phyloP scores from a whole-genome alignment of 2,888 invertebrate species.

The Pyrochroa serraticornis region DNA sequence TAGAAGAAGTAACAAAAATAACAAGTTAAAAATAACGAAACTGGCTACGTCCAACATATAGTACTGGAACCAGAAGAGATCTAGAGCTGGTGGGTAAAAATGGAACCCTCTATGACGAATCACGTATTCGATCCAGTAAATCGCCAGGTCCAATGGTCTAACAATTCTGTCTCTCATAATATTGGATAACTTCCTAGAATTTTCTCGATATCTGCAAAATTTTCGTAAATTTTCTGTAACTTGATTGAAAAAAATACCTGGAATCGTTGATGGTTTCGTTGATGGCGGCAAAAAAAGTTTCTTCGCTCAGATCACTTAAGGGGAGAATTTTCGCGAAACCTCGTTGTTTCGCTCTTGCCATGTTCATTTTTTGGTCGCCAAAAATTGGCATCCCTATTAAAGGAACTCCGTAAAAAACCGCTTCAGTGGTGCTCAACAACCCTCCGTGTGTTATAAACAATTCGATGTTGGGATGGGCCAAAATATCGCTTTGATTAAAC shows the following conservation, averaged over 20 bases:
- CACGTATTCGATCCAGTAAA: constrained; percentile 32
- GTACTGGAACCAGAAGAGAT: constrained; percentile 30
- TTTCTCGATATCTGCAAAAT: constrained; percentile 28
- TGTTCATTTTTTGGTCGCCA: constrained; percentile 61
- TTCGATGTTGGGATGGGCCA: constrained; percentile 57
- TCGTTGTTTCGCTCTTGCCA: constrained; percentile 54
- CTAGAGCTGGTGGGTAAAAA: constrained; percentile 21
- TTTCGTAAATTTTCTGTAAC: too few species aligned
- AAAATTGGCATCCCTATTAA: constrained; percentile 62
- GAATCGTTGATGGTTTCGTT: constrained; percentile 43
- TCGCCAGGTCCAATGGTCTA: constrained; percentile 26
- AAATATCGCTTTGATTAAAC: constrained; percentile 54
- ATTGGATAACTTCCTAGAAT: constrained; percentile 22
- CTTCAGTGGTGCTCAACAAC: constrained; percentile 58
- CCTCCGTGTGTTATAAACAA: constrained; percentile 61
- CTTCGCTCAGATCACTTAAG: constrained; percentile 48
- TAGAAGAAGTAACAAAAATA: not conserved
- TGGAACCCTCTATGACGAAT: constrained; percentile 12
- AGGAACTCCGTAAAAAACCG: constrained; percentile 59
- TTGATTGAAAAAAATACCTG: constrained; percentile 37
- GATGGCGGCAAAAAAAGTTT: constrained; percentile 42
- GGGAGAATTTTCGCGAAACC: constrained; percentile 56
- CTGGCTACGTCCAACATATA: constrained; percentile 28
- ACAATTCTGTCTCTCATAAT: constrained; percentile 22
- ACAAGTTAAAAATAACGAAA: not conserved